Base-by-base conservation (phyloP, 2,888 invertebrate genomes). In the Leptothorax acervorum region DNA sequence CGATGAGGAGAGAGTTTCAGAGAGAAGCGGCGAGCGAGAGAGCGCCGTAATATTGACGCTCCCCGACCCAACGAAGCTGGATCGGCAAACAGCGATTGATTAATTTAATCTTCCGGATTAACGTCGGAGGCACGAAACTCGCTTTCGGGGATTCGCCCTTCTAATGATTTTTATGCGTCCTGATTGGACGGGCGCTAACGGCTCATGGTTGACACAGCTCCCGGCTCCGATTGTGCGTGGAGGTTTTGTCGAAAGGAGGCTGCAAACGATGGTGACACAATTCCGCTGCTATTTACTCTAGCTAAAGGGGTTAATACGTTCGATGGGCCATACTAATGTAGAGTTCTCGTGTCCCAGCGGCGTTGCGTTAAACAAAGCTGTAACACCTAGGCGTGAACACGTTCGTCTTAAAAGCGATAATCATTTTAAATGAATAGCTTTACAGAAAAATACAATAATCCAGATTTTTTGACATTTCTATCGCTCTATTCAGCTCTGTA, bases 41-140 rank as follows among this genome's bases (percentile, higher is more conserved):
- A 45, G 9, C 55, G 42, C 12, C 35, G 65, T 65, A 39, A 82
- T 82, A 82, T 78, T 78, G 82, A 82, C 78, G 12, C 23, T 82
- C 28, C 1, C 62, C 62, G 15, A 74, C 28, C n/a, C n/a, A 23
- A 48, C 57, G 11, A 18, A 53, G 31, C 51, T 28, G 39, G 74
- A 42, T 82, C 63, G 57, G 53, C 42, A 63, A 66, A 62, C 35
- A 53, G 23, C 76, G 82, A 82, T 82, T 82, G 82, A 76, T 76
- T 82, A 82, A 82, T 82, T 82, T 65, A 66, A 82, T 82, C 57
- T 31, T 28, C 9, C 55, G 65, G 75, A 82, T 78, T 78, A 82
- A 57, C 55, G 76, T 55, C 65, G 35, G 23, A 45, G 48, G 42
- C 78, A 81, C 65, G 65, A 82, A 82, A 75, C 63, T 82, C 82